Base-by-base conservation (phyloP, 2,797 vertebrate species). In the Lagodon rhomboides region DNA sequence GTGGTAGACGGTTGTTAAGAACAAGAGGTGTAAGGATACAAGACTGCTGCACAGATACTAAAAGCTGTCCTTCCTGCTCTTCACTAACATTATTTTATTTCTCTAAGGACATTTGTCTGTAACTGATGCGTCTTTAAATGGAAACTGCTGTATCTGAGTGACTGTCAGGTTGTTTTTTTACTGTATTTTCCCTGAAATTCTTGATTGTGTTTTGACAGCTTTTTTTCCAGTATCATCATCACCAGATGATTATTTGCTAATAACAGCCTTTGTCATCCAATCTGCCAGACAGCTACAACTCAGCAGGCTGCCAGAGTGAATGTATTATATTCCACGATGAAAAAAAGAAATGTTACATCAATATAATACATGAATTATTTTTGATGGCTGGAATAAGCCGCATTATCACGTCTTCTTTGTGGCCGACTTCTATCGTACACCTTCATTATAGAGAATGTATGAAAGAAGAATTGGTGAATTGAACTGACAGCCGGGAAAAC, bases 201-300 rank as follows among this genome's bases (percentile, higher is more conserved):
- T 61, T 71, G 15, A 68, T 79, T 68, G 23, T 85, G 60, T 87
- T 84, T 75, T 86, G 75, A 85, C 71, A 73, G 56, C 51, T 17
- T 85, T 80, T 80, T 34, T 84, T 85, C n/a, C 49, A 65, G 30
- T 75, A 69, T 87, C 60, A 60, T 80, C 22, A 62, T 64, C 1
- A 6, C 50, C 69, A 74, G 78, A 75, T 77, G 63, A 89, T 70
- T 84, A 80, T 85, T 86, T 84, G 30, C 72, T 79, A 74, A 81
- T 85, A 74, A 84, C 68, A 89, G 73, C 41, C 43, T 85, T 88
- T 89, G 71, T 87, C 76, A 84, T 88, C 67, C 85, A 87, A 85
- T 89, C 71, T 75, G 67, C 22, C 79, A 68, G 72, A 78, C 82
- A 83, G 69, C 47, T 53, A 53, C 54, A 77, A 53, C 53, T 73